Conservation (phyloP, 2,113 vertebrate genomes). For the Lamprotornis superbus region DNA sequence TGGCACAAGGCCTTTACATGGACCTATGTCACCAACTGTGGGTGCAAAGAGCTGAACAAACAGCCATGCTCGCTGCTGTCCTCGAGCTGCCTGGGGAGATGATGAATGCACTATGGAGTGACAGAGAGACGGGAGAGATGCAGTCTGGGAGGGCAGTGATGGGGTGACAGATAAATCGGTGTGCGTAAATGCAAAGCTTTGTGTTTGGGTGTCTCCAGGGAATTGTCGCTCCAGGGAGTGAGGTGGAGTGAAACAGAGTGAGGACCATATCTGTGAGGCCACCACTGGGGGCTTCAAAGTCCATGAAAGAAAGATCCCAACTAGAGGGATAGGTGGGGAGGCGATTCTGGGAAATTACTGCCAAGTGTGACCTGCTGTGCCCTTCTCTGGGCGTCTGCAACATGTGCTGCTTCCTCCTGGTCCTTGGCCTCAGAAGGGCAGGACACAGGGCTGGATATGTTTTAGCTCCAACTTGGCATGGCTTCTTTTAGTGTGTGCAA, state of each 20-base stretch:
- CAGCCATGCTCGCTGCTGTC: accelerated
- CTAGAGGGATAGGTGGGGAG: background rate
- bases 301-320: background rate
- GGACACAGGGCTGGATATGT: background rate
- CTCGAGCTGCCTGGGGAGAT: background rate
- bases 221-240: accelerated
- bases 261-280: background rate
- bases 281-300: background rate
- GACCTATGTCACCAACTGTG: background rate
- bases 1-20: accelerated
- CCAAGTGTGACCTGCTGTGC: accelerated
- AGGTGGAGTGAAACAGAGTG: background rate
- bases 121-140: background rate
- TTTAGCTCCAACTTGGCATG: background rate
- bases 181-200: accelerated
- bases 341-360: accelerated
- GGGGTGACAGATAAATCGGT: background rate
- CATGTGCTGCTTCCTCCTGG: background rate
- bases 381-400: background rate
- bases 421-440: background rate
- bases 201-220: background rate
- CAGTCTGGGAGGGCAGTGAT: background rate
- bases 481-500: background rate
- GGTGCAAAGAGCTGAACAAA: background rate
- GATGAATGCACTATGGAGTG: background rate